These are phyloP conservation scores for Prosopocoilus inquinatus DNA, from an alignment of 2,888 invertebrate genomes.

Conservation along the genomic window DNA sequence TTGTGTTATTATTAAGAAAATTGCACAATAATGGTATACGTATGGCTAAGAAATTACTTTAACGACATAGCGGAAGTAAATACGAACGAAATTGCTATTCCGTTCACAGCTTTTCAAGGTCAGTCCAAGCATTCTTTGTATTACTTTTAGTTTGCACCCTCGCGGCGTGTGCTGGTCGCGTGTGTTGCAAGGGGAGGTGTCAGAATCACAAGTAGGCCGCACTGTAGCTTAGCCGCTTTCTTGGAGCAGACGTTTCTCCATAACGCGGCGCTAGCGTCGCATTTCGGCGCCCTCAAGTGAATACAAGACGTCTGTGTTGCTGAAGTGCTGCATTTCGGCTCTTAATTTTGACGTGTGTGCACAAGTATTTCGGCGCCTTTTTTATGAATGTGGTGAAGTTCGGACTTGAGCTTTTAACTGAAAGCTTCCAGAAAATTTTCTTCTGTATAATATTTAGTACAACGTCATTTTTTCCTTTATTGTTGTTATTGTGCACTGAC, in stretches of 20 bases:
- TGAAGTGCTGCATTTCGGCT: background rate
- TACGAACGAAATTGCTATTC: conserved; percentile 4
- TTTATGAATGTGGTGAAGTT: background rate
- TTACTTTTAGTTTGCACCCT: conserved; percentile 13
- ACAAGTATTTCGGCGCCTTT: background rate
- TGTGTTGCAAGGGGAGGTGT: conserved; percentile 19
- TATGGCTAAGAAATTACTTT: too few species aligned
- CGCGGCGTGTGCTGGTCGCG: conserved; percentile 13
- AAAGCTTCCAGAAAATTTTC: background rate
- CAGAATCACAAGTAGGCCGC: conserved; percentile 22
- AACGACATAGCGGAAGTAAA: background rate
- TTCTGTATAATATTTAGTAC: background rate
- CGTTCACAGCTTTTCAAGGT: conserved; percentile 11
- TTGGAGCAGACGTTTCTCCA: conserved; percentile 11
- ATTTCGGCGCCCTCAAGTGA: conserved; percentile 18
- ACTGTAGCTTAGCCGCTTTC: conserved; percentile 13
- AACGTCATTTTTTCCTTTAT: background rate
- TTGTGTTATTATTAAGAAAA: too few species aligned
- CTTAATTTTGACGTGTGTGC: background rate
- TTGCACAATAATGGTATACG: too few species aligned
- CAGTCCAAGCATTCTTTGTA: conserved; percentile 8
- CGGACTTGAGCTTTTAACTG: background rate
- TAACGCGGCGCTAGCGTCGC: conserved; percentile 18
- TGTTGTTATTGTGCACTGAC: background rate
- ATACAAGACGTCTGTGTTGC: conserved; percentile 8